Percentiles rank a stretch among this genome's conserved stretches.
Conservation (phyloP, 2,888 invertebrate genomes). For the Tillus elongatus region DNA sequence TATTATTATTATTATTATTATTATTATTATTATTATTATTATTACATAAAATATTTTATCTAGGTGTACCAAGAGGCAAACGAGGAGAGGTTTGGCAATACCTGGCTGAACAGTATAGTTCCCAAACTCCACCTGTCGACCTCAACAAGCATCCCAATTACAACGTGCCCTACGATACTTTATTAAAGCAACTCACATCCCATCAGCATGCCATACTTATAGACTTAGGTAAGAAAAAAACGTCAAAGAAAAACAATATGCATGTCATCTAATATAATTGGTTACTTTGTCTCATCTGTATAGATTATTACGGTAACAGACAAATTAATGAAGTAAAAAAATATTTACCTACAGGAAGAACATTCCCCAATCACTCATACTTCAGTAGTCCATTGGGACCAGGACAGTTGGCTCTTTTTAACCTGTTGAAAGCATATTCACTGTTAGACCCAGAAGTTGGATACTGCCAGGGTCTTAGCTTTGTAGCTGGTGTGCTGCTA, state of each 20-base stretch:
- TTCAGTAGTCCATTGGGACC: constrained; percentile 86
- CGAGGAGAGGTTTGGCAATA: constrained; percentile 90
- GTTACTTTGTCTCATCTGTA: no score
- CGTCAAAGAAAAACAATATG: no score
- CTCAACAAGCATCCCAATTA: constrained; percentile 61
- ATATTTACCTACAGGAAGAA: constrained; percentile 57
- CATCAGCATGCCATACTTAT: constrained; percentile 96
- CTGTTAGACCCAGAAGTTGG: constrained; percentile 89
- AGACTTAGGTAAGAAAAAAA: constrained; percentile 60
- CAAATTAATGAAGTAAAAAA: no score
- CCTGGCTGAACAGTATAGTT: constrained; percentile 72
- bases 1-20: no score
- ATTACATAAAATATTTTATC: constrained; percentile 12
- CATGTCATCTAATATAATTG: no score
- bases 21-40: no score
- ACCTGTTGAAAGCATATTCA: constrained; percentile 92
- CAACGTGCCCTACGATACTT: constrained; percentile 66
- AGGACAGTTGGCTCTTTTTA: constrained; percentile 88
- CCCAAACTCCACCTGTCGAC: constrained; percentile 63
- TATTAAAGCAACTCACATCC: constrained; percentile 80
- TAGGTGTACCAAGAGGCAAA: constrained; percentile 76
- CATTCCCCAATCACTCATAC: constrained; percentile 91
- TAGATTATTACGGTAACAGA: no score
- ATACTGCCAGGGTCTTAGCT: constrained; percentile 94
- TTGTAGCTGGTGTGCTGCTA: constrained; percentile 86